phyloP scores from a whole-genome alignment of 2,113 vertebrate genomes.

The Arvicanthis niloticus region DNA sequence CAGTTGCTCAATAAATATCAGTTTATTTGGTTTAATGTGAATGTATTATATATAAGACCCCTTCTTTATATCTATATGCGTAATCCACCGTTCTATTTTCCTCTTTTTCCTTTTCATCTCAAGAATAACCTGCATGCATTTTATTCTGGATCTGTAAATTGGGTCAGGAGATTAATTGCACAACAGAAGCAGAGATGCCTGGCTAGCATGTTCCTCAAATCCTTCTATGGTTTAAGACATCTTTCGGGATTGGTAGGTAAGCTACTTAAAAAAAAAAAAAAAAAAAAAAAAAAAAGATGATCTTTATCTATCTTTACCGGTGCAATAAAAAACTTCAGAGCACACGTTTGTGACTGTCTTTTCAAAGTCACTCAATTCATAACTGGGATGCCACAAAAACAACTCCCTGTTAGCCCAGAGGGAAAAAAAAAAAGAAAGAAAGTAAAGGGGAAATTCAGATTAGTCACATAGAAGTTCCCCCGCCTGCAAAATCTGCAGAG shows the following conservation, averaged over 20 bases:
- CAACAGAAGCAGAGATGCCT: not conserved
- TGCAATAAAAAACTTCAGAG: slow-evolving; percentile 73
- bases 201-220: slow-evolving; percentile 15
- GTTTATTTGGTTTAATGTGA: not conserved
- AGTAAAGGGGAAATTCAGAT: slow-evolving; percentile 90
- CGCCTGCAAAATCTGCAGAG: slow-evolving; percentile 81
- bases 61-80: not conserved
- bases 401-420: slow-evolving; percentile 85
- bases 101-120: slow-evolving; percentile 19
- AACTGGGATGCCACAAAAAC: slow-evolving; percentile 88
- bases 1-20: not conserved
- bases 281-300: not conserved
- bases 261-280: not conserved
- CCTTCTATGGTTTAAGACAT: not conserved
- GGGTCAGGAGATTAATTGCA: not conserved
- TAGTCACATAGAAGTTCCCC: slow-evolving; percentile 91
- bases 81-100: not conserved
- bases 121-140: not conserved
- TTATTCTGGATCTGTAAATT: not conserved
- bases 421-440: slow-evolving; percentile 82
- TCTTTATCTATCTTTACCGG: slow-evolving; percentile 64
- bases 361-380: slow-evolving; percentile 86
- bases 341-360: slow-evolving; percentile 73
- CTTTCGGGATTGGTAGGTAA: not conserved
- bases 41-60: not conserved